Percentiles rank a stretch among this genome's conserved stretches.
phyloP scores from a whole-genome alignment of 2,797 vertebrate genomes.

The Euthynnus affinis region DNA sequence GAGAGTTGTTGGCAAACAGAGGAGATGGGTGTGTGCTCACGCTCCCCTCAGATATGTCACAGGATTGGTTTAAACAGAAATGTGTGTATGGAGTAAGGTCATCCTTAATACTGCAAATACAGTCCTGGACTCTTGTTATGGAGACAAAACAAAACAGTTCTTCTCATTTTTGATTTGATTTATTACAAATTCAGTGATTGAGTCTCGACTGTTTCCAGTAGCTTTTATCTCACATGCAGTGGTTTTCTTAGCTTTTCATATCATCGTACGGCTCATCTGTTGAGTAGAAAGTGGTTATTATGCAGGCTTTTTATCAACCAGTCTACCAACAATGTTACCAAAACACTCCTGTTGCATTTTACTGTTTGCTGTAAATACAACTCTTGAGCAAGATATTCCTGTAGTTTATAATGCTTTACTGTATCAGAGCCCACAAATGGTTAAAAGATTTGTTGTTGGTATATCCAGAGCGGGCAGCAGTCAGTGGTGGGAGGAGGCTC shows the following conservation, averaged over 20 bases:
- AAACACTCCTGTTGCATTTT: constrained; percentile 55
- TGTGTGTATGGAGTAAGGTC: constrained; percentile 31
- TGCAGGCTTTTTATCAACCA: constrained; percentile 2
- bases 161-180: constrained; percentile 26
- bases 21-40: constrained; percentile 70
- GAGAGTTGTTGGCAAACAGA: constrained; percentile 68
- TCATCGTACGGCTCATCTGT: constrained; percentile 1
- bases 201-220: neutral
- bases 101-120: constrained; percentile 48
- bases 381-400: constrained; percentile 9
- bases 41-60: constrained; percentile 53
- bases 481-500: constrained; percentile 68
- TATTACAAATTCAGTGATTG: neutral
- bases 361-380: constrained; percentile 64
- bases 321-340: constrained; percentile 28
- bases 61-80: constrained; percentile 70
- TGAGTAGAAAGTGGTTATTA: constrained; percentile 18
- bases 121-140: constrained; percentile 6
- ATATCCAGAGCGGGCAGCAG: constrained; percentile 62
- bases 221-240: neutral
- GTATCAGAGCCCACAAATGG: constrained; percentile 53
- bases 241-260: neutral
- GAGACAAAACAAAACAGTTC: constrained; percentile 30
- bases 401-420: constrained; percentile 3
- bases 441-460: constrained; percentile 72